A percentile compares a stretch with the other conserved stretches of the same genome.
phyloP scores from a whole-genome alignment of 2,113 vertebrate genomes.

The Scomber scombrus region DNA sequence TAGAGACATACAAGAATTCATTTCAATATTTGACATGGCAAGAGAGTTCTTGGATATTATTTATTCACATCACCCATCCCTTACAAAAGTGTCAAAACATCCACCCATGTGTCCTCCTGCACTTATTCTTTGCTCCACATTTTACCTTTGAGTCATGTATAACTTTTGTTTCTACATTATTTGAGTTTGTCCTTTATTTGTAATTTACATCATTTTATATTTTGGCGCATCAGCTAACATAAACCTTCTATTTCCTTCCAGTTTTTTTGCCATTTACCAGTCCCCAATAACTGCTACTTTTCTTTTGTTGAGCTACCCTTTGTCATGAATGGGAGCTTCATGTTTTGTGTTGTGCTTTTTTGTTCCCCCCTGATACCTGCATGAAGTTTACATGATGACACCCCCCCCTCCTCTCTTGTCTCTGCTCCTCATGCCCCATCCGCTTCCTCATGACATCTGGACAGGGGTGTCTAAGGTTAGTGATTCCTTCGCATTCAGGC shows the following conservation, averaged over 20 bases:
- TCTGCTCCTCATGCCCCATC: conserved; percentile 78
- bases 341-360: conserved; percentile 42
- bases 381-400: conserved; percentile 75
- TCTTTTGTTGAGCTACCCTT: neutral
- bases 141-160: neutral
- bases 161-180: neutral
- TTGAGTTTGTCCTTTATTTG: conserved; percentile 6
- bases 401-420: conserved; percentile 76
- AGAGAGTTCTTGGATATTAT: neutral
- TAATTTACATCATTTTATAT: neutral
- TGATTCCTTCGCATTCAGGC: conserved; percentile 40
- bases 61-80: neutral
- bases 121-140: conserved; percentile 4
- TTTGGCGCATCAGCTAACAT: neutral
- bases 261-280: neutral
- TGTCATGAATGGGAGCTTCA: conserved; percentile 20
- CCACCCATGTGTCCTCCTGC: neutral
- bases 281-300: too few relatives aligned
- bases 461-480: conserved; percentile 80
- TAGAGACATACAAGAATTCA: neutral
- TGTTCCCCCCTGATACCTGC: conserved; percentile 61
- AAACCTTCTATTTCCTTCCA: neutral
- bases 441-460: conserved; percentile 81
- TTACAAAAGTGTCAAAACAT: neutral
- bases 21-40: neutral